Evolutionary conservation across 2,888 invertebrate genomes (phyloP), one percentile per base, ranked within the genome.

Genomic region (Argyra leucocephala): DNA sequence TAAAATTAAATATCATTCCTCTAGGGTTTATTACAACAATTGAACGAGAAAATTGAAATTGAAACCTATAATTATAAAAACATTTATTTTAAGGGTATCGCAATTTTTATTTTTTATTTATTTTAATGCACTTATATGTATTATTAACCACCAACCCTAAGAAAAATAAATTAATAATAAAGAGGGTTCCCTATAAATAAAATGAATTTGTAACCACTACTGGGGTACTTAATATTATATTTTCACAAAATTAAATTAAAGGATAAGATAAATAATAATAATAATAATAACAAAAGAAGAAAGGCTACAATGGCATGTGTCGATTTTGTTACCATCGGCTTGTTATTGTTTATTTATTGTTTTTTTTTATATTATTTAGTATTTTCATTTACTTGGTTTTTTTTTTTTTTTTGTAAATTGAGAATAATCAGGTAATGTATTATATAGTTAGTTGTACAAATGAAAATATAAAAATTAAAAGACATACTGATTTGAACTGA

Each of bases 51-150:
- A 31, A 31, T 31, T 48, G 2, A 31, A 48, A 48, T 48, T 48
- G 48, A 48, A 48, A 48, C 48, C 48, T 48, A 48, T 48, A 48
- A 48, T 48, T 48, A 48, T 48, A 48, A 48, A 48, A 48, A 48
- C 48, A 48, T 48, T 48, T 48, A 48, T 48, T 48, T 48, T 48
- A 48, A 48, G 48, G 48, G 48, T 48, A 48, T 48, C 48, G 48
- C 48, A 48, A 48, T 48, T 48, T 48, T 48, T 48, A 18, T 48
- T 15, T 48, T 48, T 48, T 48, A 18, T 37, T 37, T 31, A 31
- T 48, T 48, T 48, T 48, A 2, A n/a, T 48, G 12, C 18, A 48
- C 3, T 48, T 48, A 1, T 48, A 48, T 31, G 15, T n/a, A 37
- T 9, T 37, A 37, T n/a, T n/a, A n/a, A n/a, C n/a, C n/a, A n/a